Conservation (phyloP, 2,113 vertebrate genomes). For the Stictonetta naevosa region DNA sequence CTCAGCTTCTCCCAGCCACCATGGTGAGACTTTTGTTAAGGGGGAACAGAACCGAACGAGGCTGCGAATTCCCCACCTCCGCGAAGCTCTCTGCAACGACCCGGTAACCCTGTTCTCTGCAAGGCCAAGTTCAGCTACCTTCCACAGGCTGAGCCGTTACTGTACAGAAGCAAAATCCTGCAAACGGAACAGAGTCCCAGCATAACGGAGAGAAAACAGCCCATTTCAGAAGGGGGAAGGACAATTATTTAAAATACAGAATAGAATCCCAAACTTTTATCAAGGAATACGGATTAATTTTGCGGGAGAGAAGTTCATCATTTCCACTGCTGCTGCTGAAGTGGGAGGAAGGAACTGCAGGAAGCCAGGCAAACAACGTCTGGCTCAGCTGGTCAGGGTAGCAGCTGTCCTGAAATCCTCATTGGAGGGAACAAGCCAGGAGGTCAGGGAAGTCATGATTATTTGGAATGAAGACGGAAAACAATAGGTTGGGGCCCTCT, state of each 20-base stretch:
- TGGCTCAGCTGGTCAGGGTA: conserved; percentile 55
- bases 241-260: not conserved
- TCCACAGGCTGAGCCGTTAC: not conserved
- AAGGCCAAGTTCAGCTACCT: not conserved
- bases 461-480: conserved; percentile 36
- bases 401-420: conserved; percentile 63
- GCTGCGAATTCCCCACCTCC: not conserved
- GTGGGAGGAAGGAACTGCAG: not conserved
- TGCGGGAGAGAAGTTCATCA: not conserved
- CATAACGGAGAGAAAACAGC: not conserved
- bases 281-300: not conserved
- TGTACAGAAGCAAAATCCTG: not conserved
- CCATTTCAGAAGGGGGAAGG: not conserved
- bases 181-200: not conserved
- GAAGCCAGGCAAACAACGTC: not conserved
- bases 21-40: not conserved
- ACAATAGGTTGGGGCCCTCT: conserved; percentile 64
- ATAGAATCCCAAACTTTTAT: not conserved
- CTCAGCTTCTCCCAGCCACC: not conserved
- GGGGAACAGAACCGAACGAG: not conserved
- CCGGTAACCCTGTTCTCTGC: not conserved
- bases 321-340: not conserved
- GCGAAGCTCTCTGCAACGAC: not conserved
- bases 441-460: conserved; percentile 59
- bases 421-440: not conserved